Conservation (phyloP, 2,797 vertebrate genomes). For the Moxostoma hubbsi region DNA sequence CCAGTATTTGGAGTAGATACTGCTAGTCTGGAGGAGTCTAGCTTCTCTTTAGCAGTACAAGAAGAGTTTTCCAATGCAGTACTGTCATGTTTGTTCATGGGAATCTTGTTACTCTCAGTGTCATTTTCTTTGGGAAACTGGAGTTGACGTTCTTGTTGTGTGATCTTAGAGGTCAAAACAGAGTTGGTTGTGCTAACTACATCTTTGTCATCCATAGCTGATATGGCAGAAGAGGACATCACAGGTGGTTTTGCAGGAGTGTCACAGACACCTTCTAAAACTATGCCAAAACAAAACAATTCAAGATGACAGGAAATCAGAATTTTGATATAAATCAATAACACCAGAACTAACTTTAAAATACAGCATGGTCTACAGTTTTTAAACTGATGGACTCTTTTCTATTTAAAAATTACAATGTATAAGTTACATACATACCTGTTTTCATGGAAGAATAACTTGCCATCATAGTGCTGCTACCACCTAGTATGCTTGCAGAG, state of each 20-base stretch:
- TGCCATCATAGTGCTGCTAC: constrained; percentile 78
- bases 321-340: too few species aligned
- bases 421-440: constrained; percentile 70
- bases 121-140: constrained; percentile 88
- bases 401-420: too few species aligned
- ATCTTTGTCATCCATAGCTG: constrained; percentile 78
- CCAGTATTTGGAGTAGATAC: constrained; percentile 75
- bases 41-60: constrained; percentile 80
- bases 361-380: too few species aligned
- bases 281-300: not conserved
- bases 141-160: constrained; percentile 63
- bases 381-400: too few species aligned
- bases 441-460: constrained; percentile 84
- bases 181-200: constrained; percentile 65
- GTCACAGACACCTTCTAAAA: constrained; percentile 76
- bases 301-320: not conserved
- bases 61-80: constrained; percentile 62
- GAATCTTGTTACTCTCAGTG: constrained; percentile 79
- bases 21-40: constrained; percentile 71
- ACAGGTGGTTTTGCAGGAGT: constrained; percentile 81
- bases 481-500: constrained; percentile 80
- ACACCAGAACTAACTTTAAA: too few species aligned
- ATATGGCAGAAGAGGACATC: constrained; percentile 76
- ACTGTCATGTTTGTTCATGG: constrained; percentile 71
- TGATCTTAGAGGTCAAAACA: constrained; percentile 72